Base-by-base conservation (phyloP, 2,797 vertebrate genomes). In the Psittacula derbiana region DNA sequence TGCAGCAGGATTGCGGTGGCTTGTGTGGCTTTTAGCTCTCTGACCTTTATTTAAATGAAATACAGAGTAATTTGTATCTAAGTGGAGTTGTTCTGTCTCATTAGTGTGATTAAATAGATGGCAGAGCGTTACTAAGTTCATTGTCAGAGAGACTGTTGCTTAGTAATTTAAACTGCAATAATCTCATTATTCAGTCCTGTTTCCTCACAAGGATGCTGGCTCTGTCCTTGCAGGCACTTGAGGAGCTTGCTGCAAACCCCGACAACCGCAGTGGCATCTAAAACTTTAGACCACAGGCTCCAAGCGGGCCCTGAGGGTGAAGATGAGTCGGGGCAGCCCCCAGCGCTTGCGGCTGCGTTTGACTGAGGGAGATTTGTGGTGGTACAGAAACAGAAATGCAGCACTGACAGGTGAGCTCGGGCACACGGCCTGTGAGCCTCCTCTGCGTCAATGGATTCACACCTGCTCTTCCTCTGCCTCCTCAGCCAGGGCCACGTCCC, bases 1-100 rank as follows among this genome's bases (percentile, higher is more conserved):
- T 20, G 38, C 27, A 52, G 61, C 67, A 62, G n/a, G 89, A 74
- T 44, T 31, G 52, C 24, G 33, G 43, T n/a, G 62, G 58, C 23
- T 89, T 84, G 64, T 36, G 84, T 11, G 70, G 82, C 78, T 87
- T 95, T 85, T 78, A 79, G 74, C 65, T 71, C 61, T 21, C 64
- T 80, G 94, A 92, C 91, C 84, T 92, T 90, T 90, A 71, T 94
- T 94, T 94, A 93, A 96, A 88, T 92, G 76, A 94, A 95, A 92
- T 17, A 50, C 65, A 75, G 61, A 82, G 65, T 80, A 94, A 94
- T 95, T 93, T 88, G 33, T 80, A 69, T 64, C 57, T 86, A 80
- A 90, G 67, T 65, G 46, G 73, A 88, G 64, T 31, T 74, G 73
- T 73, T 90, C 85, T 86, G 49, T 92, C 86, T 92, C 94, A 94